phyloP scores from a whole-genome alignment of 2,888 invertebrate species.

The Serripes groenlandicus region DNA sequence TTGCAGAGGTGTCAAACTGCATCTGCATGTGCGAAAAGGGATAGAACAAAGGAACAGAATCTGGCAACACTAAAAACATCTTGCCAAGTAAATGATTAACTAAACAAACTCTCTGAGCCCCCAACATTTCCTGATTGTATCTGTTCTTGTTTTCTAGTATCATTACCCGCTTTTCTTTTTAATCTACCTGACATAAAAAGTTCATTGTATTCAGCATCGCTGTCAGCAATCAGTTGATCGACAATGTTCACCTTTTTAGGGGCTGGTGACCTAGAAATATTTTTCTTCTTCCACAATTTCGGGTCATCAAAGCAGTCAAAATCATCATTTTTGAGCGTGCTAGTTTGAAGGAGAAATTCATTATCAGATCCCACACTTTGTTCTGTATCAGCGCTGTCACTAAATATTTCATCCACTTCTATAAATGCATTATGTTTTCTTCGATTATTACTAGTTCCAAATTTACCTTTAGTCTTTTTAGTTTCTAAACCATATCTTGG shows the following conservation, averaged over 20 bases:
- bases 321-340: conserved; percentile 73
- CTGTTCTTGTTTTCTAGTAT: not conserved
- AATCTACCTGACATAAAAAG: conserved; percentile 72
- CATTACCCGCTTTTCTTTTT: conserved; percentile 28
- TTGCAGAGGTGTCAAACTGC: too few species aligned
- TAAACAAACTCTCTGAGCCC: conserved; percentile 58
- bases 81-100: conserved; percentile 12
- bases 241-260: conserved; percentile 50
- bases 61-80: too few species aligned
- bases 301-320: conserved; percentile 64
- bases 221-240: conserved; percentile 72
- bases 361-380: conserved; percentile 34
- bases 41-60: too few species aligned
- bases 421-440: conserved; percentile 33
- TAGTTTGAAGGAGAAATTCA: conserved; percentile 60
- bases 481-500: not conserved
- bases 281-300: conserved; percentile 69
- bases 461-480: not conserved
- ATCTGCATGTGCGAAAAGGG: too few species aligned
- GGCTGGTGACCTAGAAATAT: conserved; percentile 35
- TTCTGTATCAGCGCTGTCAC: conserved; percentile 21
- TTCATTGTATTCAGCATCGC: conserved; percentile 70
- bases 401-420: conserved; percentile 62
- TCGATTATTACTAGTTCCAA: not conserved
- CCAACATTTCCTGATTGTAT: conserved; percentile 22